Evolutionary conservation across 30 jellyfish, hydroid and myxozoan genomes (phyloP), one percentile per base, ranked within the genome.

Genomic region (Rhopilema esculentum): DNA sequence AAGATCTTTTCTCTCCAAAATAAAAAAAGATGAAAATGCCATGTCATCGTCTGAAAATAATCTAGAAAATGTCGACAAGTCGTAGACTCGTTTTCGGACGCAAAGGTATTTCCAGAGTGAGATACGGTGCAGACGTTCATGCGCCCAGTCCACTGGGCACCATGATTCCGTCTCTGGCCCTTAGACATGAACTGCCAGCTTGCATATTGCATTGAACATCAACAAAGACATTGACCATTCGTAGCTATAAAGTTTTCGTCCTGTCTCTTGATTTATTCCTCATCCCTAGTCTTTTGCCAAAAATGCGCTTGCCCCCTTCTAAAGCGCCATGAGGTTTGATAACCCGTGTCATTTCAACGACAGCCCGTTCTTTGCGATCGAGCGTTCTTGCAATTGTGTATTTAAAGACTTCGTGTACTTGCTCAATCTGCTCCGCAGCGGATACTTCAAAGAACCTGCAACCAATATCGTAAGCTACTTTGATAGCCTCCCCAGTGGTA

Each of bases 391-490:
- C 65, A 6, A 80, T 88, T 23, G 90, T 50, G 86, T 88, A 85
- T 40, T 70, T 68, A 57, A 88, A 88, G 6, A 88, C 88, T 27
- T 88, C 96, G 49, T 51, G 16, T 1, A 88, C 91, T 8, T 87
- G 89, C 68, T 88, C 96, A 50, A 88, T 88, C 28, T 88, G 91
- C 20, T 65, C 72, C 52, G 96, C 89, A 20, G 90, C 96, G 23
- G 96, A 79, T 4, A 88, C 92, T 57, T 88, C 96, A 69, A 78
- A 88, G 31, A 88, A 50, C 27, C 89, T 70, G 70, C 91, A 88
- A 52, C 83, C 91, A 22, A 88, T 73, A 23, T 88, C 96, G 25
- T 91, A 88, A 23, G 96, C 96, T 25, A 88, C 79, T 22, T 79
- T 72, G 50, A 73, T 71, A 49, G 91, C 96, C 77, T 88, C 96